Base-by-base conservation (phyloP, 2,113 vertebrate genomes). In the Stomatorhinus ivindoensis region DNA sequence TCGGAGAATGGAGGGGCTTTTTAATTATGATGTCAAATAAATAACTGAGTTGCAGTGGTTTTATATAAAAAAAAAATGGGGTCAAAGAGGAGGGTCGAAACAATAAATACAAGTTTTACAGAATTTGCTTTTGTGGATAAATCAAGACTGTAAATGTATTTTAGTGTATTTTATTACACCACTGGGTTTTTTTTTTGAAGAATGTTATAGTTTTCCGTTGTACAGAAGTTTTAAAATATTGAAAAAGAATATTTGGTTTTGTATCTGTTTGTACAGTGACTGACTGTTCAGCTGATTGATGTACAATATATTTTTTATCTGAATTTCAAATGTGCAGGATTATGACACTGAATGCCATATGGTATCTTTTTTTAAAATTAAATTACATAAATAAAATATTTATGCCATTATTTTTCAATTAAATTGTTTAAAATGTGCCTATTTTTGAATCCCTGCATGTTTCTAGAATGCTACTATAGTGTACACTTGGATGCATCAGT, bases 201-300 rank as follows among this genome's bases (percentile, higher is more conserved):
- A 15, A 47, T 46, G 8, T n/a, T 51, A 44, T 58, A 58, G 31
- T 55, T 84, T 47, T 88, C 13, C 13, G 24, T 80, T 94, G 92
- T 94, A 92, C 76, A 93, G 89, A 91, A 91, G n/a, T 91, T 94
- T 91, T 94, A 92, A 83, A 84, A 84, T 83, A 84, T 83, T 87
- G 31, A 84, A 61, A 61, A 19, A 93, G 92, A 91, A 73, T 35
- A 35, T 3, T 89, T 88, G 0, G 10, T 92, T 91, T 91, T 42
- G 51, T 91, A 46, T 87, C 91, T 94, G 91, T 94, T 53, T 93
- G 88, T 89, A 35, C 13, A 73, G n/a, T 88, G 39, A 76, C 46
- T 73, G 61, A 88, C 44, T 50, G 48, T 84, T 88, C 39, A 35
- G 35, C 61, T 61, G 42, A 61, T 48, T 17, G 92, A 89, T 93